Conservation (phyloP, 2,888 invertebrate genomes). For the Toxonevra muliebris region DNA sequence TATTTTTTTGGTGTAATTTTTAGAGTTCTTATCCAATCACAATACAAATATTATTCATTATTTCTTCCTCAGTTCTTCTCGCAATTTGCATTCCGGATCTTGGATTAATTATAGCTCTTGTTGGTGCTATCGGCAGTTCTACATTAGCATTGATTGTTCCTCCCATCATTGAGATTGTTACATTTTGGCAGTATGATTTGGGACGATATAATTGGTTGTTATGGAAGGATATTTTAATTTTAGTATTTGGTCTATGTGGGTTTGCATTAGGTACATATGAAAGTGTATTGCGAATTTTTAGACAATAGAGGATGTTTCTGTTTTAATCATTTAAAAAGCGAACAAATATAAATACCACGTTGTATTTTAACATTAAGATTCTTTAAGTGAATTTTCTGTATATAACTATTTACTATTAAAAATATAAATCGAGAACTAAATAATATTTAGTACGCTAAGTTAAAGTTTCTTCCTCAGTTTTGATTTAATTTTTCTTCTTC, state of each 20-base stretch:
- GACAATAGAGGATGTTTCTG: conserved; percentile 43
- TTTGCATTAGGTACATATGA: conserved; percentile 86
- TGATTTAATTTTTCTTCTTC: no score
- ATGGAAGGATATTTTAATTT: conserved; percentile 79
- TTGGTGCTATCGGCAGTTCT: conserved; percentile 89
- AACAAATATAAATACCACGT: no score
- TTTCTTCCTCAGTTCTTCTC: conserved; percentile 72
- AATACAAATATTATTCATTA: no score
- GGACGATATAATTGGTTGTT: conserved; percentile 73
- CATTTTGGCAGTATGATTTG: conserved; percentile 80
- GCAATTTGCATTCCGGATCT: conserved; percentile 87
- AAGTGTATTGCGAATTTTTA: conserved; percentile 75
- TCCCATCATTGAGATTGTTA: conserved; percentile 84
- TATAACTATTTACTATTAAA: no score
- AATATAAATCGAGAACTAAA: no score
- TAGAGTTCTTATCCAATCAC: no score
- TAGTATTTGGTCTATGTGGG: conserved; percentile 81
- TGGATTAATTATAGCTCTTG: conserved; percentile 86
- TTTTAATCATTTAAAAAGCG: no score
- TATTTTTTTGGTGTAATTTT: no score
- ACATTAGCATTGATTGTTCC: conserved; percentile 88
- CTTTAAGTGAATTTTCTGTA: no score
- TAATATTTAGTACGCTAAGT: no score
- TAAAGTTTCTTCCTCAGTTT: no score
- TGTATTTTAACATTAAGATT: no score